Evolutionary conservation across 2,888 invertebrate genomes (phyloP).

Genomic region (Cryptus armator): DNA sequence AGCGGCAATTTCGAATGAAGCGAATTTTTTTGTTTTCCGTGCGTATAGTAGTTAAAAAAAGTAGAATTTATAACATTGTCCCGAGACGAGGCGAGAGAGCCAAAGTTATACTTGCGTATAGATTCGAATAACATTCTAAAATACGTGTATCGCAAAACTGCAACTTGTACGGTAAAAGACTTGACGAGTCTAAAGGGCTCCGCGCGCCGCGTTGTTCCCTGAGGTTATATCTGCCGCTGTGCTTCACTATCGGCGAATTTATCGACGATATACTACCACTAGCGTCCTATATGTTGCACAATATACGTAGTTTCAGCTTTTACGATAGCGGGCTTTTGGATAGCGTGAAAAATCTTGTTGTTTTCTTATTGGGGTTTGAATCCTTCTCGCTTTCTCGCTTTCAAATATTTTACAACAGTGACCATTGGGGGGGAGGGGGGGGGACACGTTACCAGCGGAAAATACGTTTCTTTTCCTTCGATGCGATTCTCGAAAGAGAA

Average conservation of each 20-base stretch:
- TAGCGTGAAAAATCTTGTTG: slow-evolving; percentile 10
- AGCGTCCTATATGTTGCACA: slow-evolving; percentile 4
- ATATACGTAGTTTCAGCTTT: background rate
- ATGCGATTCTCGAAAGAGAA: background rate
- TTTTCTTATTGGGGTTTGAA: background rate
- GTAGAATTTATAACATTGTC: background rate
- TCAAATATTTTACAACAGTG: background rate
- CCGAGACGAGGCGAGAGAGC: background rate
- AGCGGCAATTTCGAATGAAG: no score
- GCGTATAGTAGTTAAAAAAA: no score
- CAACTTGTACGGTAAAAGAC: slow-evolving; percentile 31
- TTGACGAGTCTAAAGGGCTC: slow-evolving; percentile 44
- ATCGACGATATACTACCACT: slow-evolving; percentile 32
- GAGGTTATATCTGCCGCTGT: slow-evolving; percentile 27
- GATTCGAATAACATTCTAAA: background rate
- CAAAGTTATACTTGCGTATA: background rate
- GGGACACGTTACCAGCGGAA: background rate
- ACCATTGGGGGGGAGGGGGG: no score
- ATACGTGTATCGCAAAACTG: slow-evolving; percentile 32
- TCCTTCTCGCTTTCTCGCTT: background rate
- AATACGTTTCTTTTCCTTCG: background rate
- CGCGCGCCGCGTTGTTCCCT: slow-evolving; percentile 24
- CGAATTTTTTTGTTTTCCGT: no score
- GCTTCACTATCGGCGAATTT: slow-evolving; percentile 47
- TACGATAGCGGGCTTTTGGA: background rate